Base-by-base conservation (phyloP, 1,140 invertebrate genomes). In the Drosophila repleta region DNA sequence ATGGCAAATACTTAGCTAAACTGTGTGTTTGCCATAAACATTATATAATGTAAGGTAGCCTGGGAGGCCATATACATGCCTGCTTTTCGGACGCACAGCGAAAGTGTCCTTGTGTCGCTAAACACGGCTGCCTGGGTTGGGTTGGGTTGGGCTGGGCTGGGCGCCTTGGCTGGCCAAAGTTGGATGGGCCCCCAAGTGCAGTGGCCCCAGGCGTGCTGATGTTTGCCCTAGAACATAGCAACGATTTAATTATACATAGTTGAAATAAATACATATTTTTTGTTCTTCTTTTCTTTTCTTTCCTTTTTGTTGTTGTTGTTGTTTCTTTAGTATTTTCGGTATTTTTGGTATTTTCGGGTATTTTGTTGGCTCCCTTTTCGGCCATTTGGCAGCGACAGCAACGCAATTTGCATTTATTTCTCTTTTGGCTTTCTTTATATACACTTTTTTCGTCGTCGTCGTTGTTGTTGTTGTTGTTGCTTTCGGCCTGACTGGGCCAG, bases 321-420 rank as follows among this genome's bases (percentile, higher is more conserved):
- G n/a, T n/a, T n/a, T n/a, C n/a, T 3, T 35, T 13, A 10, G 32
- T 74, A 74, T 68, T 67, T 73, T 53, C 37, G 55, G 61, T 75
- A 61, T 65, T 75, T 63, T 64, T 64, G 60, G 70, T 51, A 61
- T 77, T 65, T 64, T 56, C n/a, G 29, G 39, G 39, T 41, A 41
- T 43, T 17, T 43, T 43, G 39, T 51, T 77, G 56, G 69, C 69
- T 82, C 63, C 74, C 69, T 77, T 82, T 74, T 77, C 60, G 79
- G 74, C 72, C 74, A 82, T 81, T 81, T 81, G 78, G 78, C 78
- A 82, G 78, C 61, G 52, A 64, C 67, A 43, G 15, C 74, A 66
- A 82, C 79, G 69, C 79, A 81, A 82, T 81, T 81, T 81, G 63
- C 63, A 81, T 82, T 69, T 64, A 35, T 58, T 57, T 60, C 41